A percentile compares a stretch with the other conserved stretches of the same genome.
phyloP scores from a whole-genome alignment of 2,888 invertebrate species.

The Heteropelma amictum region DNA sequence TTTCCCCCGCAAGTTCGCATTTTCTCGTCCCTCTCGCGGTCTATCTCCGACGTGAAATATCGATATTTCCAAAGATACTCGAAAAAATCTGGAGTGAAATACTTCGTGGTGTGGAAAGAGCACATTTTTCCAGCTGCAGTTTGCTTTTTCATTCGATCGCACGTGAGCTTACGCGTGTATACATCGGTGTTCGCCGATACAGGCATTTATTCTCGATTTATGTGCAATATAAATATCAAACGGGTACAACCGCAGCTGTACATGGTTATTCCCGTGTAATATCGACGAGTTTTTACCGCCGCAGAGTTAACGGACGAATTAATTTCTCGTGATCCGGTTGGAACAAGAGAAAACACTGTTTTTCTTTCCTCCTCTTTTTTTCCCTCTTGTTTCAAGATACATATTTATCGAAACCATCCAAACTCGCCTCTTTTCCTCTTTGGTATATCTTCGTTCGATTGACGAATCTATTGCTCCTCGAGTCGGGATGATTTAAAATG shows the following conservation, averaged over 20 bases:
- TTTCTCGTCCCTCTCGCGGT: not conserved
- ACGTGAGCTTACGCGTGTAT: no score
- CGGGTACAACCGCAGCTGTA: no score
- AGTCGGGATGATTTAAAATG: not conserved
- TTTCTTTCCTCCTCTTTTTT: constrained; percentile 41
- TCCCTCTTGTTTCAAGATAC: not conserved
- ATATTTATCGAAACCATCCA: constrained; percentile 18
- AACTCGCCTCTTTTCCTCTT: constrained; percentile 26
- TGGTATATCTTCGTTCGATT: constrained; percentile 11
- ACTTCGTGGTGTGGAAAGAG: constrained; percentile 43
- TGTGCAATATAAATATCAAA: no score
- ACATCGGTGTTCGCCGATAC: no score
- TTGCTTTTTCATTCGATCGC: constrained; percentile 6
- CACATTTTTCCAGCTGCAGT: constrained; percentile 17
- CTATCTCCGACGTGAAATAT: constrained; percentile 39
- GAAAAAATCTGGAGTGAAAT: constrained; percentile 65
- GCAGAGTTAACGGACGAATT: constrained; percentile 59
- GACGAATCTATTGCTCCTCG: constrained; percentile 58
- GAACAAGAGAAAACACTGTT: constrained; percentile 45
- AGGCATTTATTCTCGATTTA: no score
- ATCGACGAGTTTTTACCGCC: constrained; percentile 51
- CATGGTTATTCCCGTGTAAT: no score
- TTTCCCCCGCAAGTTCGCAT: no score
- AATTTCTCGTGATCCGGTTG: constrained; percentile 61
- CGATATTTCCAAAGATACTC: constrained; percentile 12